phyloP scores from a whole-genome alignment of 1,140 invertebrate species.

The Megalopta genalis region DNA sequence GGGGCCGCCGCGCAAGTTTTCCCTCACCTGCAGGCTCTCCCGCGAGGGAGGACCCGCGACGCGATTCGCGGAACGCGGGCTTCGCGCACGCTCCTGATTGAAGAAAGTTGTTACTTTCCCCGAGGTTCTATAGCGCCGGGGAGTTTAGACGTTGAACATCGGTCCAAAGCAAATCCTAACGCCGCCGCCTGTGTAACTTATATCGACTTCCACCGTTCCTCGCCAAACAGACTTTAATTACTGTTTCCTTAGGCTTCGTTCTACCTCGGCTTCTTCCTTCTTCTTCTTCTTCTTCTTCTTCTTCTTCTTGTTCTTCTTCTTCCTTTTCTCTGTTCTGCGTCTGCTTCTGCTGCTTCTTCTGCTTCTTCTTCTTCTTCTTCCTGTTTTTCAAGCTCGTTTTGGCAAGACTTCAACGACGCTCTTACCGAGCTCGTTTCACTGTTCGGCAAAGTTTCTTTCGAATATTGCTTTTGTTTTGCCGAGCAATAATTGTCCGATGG shows the following conservation, averaged over 20 bases:
- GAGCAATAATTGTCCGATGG: too few relatives aligned
- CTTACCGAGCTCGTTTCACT: not conserved
- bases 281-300: too few relatives aligned
- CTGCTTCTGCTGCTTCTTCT: not conserved
- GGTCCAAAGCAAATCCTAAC: constrained; percentile 12
- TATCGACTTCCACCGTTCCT: not conserved
- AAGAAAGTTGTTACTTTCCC: constrained; percentile 26
- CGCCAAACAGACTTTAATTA: not conserved
- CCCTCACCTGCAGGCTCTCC: not conserved
- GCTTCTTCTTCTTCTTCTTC: not conserved
- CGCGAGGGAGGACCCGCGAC: too few relatives aligned
- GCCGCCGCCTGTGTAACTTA: not conserved
- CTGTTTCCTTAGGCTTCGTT: constrained; percentile 3
- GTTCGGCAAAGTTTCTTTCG: not conserved
- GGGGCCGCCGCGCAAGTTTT: not conserved
- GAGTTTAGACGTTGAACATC: constrained; percentile 12
- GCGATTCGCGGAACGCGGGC: constrained; percentile 4
- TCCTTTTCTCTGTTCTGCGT: too few relatives aligned
- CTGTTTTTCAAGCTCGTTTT: not conserved
- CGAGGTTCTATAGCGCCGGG: not conserved
- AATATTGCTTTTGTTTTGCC: not conserved
- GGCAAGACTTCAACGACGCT: not conserved
- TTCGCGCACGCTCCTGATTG: constrained; percentile 3
- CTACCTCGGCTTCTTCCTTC: not conserved
- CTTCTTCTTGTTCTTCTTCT: too few relatives aligned